Evolutionary conservation across 2,888 invertebrate genomes (phyloP).

Genomic region (Campopleginae sp.): DNA sequence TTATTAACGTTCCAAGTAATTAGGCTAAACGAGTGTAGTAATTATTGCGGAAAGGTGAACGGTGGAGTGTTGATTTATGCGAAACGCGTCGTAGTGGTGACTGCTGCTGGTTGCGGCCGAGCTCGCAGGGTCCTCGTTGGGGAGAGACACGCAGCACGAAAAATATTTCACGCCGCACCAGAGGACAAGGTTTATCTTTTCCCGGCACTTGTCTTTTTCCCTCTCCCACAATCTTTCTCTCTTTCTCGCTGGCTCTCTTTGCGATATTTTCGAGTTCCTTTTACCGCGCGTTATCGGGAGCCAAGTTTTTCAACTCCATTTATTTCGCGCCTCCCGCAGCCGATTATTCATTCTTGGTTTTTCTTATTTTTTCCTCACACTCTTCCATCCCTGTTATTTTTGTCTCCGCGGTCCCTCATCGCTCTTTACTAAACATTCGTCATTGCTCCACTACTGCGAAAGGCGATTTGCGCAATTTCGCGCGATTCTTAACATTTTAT

Average conservation of each 20-base stretch:
- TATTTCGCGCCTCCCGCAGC: slow-evolving; percentile 75
- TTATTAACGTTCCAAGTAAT: slow-evolving; percentile 40
- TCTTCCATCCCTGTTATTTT: slow-evolving; percentile 45
- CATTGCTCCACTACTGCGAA: slow-evolving; percentile 65
- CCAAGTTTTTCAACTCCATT: slow-evolving; percentile 72
- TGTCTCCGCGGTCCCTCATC: neutral
- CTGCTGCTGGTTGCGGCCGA: slow-evolving; percentile 54
- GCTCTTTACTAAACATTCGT: slow-evolving; percentile 23
- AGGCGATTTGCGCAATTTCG: too few relatives aligned
- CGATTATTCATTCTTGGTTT: slow-evolving; percentile 77
- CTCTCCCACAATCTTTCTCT: neutral
- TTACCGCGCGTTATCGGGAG: slow-evolving; percentile 63
- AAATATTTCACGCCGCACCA: slow-evolving; percentile 66
- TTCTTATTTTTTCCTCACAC: slow-evolving; percentile 80
- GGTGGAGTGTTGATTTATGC: slow-evolving; percentile 64
- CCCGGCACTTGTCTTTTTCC: slow-evolving; percentile 37
- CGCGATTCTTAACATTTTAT: slow-evolving; percentile 57
- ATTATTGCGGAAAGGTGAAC: slow-evolving; percentile 59
- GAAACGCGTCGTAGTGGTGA: slow-evolving; percentile 61
- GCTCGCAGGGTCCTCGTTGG: slow-evolving; percentile 14
- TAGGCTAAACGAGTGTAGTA: slow-evolving; percentile 58
- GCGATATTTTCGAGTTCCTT: slow-evolving; percentile 40
- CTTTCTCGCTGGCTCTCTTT: slow-evolving; percentile 30
- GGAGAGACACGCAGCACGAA: slow-evolving; percentile 56
- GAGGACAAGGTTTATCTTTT: slow-evolving; percentile 63